Percentiles rank a stretch among this genome's conserved stretches.
Conservation (phyloP, 2,888 invertebrate genomes). For the Macrosiphum euphorbiae region DNA sequence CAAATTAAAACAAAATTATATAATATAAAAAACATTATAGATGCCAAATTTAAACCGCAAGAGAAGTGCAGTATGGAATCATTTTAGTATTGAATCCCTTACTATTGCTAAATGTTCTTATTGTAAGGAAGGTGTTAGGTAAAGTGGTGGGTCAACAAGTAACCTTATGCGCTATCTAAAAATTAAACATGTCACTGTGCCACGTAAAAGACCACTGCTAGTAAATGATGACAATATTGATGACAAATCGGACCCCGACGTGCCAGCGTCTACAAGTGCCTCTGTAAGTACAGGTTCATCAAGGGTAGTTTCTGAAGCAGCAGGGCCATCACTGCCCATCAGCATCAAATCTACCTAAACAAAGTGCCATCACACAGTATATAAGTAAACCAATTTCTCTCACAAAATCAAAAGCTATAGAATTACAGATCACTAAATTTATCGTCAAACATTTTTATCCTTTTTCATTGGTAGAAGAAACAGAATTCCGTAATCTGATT, state of each 20-base stretch:
- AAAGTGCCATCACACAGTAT: constrained; percentile 1
- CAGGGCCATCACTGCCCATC: background rate
- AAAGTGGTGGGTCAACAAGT: background rate
- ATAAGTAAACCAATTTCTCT: background rate
- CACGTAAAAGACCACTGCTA: background rate
- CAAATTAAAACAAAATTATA: background rate
- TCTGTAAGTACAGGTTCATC: background rate
- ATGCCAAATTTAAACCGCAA: background rate
- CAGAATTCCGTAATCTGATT: constrained; percentile 63
- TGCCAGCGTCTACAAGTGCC: background rate
- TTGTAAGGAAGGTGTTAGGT: background rate
- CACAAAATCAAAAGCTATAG: constrained; percentile 25
- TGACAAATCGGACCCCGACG: background rate
- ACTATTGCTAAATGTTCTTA: background rate
- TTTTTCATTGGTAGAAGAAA: constrained; percentile 65
- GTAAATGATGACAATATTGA: background rate
- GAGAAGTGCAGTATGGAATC: background rate
- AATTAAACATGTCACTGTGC: background rate
- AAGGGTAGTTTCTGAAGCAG: background rate
- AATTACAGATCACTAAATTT: constrained; percentile 21
- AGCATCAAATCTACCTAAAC: background rate
- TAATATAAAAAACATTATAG: background rate
- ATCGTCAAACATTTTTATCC: constrained; percentile 65
- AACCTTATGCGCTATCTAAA: background rate
- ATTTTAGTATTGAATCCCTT: background rate